Evolutionary conservation across 2,888 invertebrate genomes (phyloP).

Genomic region (Ochropacha duplaris): DNA sequence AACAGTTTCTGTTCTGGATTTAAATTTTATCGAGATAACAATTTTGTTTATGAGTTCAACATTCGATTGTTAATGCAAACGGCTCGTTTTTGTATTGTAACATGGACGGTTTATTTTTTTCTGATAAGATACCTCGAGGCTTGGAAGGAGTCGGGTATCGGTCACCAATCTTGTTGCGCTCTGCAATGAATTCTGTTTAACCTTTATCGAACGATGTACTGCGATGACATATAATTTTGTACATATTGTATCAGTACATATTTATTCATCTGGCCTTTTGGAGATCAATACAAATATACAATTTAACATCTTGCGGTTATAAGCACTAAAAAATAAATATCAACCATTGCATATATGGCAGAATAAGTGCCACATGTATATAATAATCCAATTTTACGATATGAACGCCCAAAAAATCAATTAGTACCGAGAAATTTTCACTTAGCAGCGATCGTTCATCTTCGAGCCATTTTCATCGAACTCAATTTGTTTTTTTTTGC

Average conservation of each 20-base stretch:
- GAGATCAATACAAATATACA: background rate
- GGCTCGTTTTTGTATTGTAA: slow-evolving; percentile 9
- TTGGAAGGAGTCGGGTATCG: background rate
- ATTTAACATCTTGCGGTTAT: background rate
- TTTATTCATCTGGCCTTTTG: background rate
- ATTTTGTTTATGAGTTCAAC: slow-evolving; percentile 28
- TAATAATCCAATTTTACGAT: background rate
- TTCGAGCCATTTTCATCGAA: slow-evolving; percentile 32
- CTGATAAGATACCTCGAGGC: background rate
- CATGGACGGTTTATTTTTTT: background rate
- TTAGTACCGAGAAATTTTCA: slow-evolving; percentile 40
- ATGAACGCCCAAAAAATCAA: slow-evolving; percentile 37
- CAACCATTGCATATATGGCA: background rate
- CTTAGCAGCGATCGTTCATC: slow-evolving; percentile 35
- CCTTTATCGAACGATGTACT: background rate
- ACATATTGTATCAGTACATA: background rate
- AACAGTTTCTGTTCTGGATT: slow-evolving; percentile 21
- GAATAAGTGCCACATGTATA: background rate
- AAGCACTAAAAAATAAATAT: background rate
- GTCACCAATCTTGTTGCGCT: background rate
- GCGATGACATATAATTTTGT: background rate
- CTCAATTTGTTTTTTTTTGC: slow-evolving; percentile 12
- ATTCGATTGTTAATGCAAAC: slow-evolving; percentile 14
- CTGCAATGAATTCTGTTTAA: background rate
- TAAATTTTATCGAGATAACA: slow-evolving; percentile 34